Conservation (phyloP, 2,888 invertebrate species). For the Nasonovia ribisnigri region DNA sequence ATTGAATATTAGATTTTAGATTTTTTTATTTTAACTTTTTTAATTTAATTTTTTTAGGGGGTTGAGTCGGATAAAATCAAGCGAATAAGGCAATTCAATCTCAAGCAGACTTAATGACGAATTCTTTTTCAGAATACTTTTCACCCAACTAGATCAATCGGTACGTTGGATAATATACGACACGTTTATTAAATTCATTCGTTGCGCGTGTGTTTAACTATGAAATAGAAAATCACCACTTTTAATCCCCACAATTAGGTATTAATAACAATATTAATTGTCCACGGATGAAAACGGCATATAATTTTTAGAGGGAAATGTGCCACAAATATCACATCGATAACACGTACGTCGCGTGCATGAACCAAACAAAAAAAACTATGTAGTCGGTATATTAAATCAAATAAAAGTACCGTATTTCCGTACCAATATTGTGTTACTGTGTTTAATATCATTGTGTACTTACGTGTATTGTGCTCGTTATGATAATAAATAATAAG, state of each 20-base stretch:
- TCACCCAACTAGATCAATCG: not conserved
- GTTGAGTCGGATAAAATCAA: not conserved
- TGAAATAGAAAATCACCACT: not conserved
- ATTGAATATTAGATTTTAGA: too few species aligned
- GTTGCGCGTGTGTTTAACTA: not conserved
- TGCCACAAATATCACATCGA: not conserved
- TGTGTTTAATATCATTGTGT: not conserved
- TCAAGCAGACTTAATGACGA: not conserved
- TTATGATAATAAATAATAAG: slow-evolving; percentile 1
- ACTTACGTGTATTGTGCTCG: not conserved
- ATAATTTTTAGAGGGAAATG: not conserved
- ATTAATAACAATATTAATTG: not conserved
- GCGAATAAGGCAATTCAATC: not conserved
- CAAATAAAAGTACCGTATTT: slow-evolving; percentile 14
- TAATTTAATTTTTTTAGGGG: not conserved
- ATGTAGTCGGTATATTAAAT: not conserved
- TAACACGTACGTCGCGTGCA: not conserved
- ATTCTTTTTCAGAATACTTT: not conserved
- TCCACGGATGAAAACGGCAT: not conserved
- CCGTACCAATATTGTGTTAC: not conserved
- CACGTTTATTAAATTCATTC: not conserved
- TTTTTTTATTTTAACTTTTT: not conserved
- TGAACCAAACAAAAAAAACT: not conserved
- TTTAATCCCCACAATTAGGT: not conserved
- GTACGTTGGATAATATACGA: not conserved